A percentile compares a stretch with the other conserved stretches of the same genome.
phyloP scores from a whole-genome alignment of 1,140 invertebrate species.

The Drosophila orena region DNA sequence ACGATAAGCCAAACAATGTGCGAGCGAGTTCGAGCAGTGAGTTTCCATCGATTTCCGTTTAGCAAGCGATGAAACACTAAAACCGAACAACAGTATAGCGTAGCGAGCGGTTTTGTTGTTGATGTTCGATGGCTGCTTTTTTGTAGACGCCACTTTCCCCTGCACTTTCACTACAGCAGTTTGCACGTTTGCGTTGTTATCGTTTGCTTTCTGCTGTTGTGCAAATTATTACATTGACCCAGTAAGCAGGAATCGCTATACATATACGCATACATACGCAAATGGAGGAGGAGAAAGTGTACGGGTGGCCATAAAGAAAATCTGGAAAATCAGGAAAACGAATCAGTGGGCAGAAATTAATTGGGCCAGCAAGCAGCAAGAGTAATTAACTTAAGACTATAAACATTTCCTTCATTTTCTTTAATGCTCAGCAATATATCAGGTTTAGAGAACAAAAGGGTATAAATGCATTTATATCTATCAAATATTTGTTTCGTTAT shows the following conservation, averaged over 20 bases:
- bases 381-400: slow-evolving; percentile 61
- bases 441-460: slow-evolving; percentile 14
- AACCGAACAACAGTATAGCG: slow-evolving; percentile 32
- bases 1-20: slow-evolving; percentile 56
- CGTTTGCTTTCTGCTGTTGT: slow-evolving; percentile 61
- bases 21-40: slow-evolving; percentile 38
- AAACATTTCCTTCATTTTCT: slow-evolving; percentile 29
- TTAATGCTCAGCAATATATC: slow-evolving; percentile 50
- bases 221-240: slow-evolving; percentile 80
- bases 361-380: slow-evolving; percentile 44
- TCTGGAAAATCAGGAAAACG: slow-evolving; percentile 26
- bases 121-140: slow-evolving; percentile 36
- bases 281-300: neutral
- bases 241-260: slow-evolving; percentile 55
- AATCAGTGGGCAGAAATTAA: slow-evolving; percentile 44
- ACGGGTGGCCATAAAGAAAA: slow-evolving; percentile 15
- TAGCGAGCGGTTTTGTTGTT: slow-evolving; percentile 20
- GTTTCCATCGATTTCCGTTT: slow-evolving; percentile 77
- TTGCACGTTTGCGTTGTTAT: slow-evolving; percentile 68
- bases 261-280: slow-evolving; percentile 6
- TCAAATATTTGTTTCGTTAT: no score
- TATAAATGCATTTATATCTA: neutral
- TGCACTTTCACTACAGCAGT: slow-evolving; percentile 61
- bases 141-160: slow-evolving; percentile 27
- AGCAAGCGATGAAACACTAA: slow-evolving; percentile 69